Percentiles rank a stretch among this genome's conserved stretches.
These are phyloP conservation scores for Acipenser oxyrinchus DNA, from an alignment of 2,797 vertebrate genomes.

Conservation along the genomic window DNA sequence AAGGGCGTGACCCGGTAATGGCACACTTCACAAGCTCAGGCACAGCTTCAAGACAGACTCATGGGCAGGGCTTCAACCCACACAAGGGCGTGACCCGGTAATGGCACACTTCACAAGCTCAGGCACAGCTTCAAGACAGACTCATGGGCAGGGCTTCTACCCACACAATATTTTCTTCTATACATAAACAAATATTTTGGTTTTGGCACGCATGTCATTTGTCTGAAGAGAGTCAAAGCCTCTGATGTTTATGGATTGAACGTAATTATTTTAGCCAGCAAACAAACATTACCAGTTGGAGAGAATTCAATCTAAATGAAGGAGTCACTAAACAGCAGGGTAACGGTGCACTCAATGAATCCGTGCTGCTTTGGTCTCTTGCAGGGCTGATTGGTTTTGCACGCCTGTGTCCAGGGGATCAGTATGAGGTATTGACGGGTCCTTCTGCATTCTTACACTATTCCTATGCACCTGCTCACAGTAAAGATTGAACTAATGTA, in stretches of 20 bases:
- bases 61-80: too few relatives aligned
- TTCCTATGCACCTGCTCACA: neutral
- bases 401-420: constrained; percentile 90
- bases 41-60: neutral
- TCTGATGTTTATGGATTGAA: neutral
- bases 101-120: too few relatives aligned
- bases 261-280: neutral
- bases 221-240: too few relatives aligned
- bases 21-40: neutral
- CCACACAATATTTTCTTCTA: too few relatives aligned
- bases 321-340: neutral
- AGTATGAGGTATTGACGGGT: constrained; percentile 77
- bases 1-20: too few relatives aligned
- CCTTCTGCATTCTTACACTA: neutral
- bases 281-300: neutral
- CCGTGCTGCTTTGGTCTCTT: constrained; percentile 17
- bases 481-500: neutral
- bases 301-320: neutral
- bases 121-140: too few relatives aligned
- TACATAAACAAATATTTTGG: too few relatives aligned
- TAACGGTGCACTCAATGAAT: neutral
- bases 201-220: too few relatives aligned
- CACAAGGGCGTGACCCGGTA: too few relatives aligned
- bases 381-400: constrained; percentile 90
- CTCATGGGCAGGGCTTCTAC: too few relatives aligned